Evolutionary conservation across 2,797 vertebrate species (phyloP), one percentile per base, ranked within the genome.

Genomic region (Eulemur rubriventer): DNA sequence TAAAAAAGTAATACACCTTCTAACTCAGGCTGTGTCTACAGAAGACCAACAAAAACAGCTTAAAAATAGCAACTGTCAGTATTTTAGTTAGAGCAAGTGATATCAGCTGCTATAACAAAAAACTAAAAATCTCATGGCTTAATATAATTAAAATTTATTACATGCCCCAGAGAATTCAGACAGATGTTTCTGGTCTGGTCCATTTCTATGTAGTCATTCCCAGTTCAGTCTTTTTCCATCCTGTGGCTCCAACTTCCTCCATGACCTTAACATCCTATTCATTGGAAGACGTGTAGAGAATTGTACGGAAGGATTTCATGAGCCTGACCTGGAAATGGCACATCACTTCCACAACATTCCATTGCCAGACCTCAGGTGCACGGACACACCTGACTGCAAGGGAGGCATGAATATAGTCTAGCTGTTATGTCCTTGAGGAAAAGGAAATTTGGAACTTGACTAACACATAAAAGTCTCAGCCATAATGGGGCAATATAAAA

Each of bases 111-210:
- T 59, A 46, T 10, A 26, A 75, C 38, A 41, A 67, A 50, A 4
- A 33, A 6, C 7, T 52, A 61, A 91, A 89, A 93, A 35, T 70
- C 6, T 88, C 33, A 46, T 89, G 73, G 41, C n/a, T 91, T 59
- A 57, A 65, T 65, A 91, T 69, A 95, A 69, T 89, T 85, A 35
- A 89, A 69, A 78, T 61, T n/a, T 35, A 82, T 86, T 89, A 82
- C 16, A 73, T 78, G 63, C 48, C 9, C 61, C 9, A 48, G 46
- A 76, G 72, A 93, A 84, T 81, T 89, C n/a, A 76, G 63, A 88
- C 10, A 73, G 30, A 69, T 95, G 12, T 80, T 89, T 83, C 38
- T 91, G 55, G 30, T 67, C 26, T 78, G 16, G 30, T 72, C 43
- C 65, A 5, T 50, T 65, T 89, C 59, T 20, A 59, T 38, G 33